Conservation (phyloP, 2,797 vertebrate species). For the Dallia pectoralis region DNA sequence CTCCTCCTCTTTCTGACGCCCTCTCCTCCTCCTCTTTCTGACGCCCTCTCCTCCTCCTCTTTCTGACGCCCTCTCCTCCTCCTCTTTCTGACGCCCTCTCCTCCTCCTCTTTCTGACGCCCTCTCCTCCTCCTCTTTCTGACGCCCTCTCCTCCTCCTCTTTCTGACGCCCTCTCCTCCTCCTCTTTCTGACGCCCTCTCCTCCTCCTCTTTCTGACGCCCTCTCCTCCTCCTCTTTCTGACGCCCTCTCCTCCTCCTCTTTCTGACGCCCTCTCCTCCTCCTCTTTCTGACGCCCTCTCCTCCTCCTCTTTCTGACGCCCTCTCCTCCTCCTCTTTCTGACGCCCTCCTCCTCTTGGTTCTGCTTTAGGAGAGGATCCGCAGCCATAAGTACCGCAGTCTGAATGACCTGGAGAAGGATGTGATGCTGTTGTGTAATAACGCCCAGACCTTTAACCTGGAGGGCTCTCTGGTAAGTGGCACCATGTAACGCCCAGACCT, state of each 20-base stretch:
- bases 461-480: constrained; percentile 88
- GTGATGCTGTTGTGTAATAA: constrained; percentile 97
- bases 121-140: too few species aligned
- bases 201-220: neutral
- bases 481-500: constrained; percentile 87
- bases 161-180: too few species aligned
- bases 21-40: too few species aligned
- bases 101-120: neutral
- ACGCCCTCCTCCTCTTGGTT: neutral
- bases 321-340: neutral
- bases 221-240: too few species aligned
- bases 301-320: neutral
- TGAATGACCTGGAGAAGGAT: constrained; percentile 94
- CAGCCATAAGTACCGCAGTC: constrained; percentile 93
- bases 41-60: too few species aligned
- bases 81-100: too few species aligned
- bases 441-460: constrained; percentile 95
- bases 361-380: constrained; percentile 86
- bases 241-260: too few species aligned
- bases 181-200: too few species aligned
- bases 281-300: too few species aligned
- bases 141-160: too few species aligned
- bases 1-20: neutral
- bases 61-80: too few species aligned
- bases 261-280: too few species aligned